Conservation (phyloP, 2,888 invertebrate genomes). For the Cloeon dipterum region DNA sequence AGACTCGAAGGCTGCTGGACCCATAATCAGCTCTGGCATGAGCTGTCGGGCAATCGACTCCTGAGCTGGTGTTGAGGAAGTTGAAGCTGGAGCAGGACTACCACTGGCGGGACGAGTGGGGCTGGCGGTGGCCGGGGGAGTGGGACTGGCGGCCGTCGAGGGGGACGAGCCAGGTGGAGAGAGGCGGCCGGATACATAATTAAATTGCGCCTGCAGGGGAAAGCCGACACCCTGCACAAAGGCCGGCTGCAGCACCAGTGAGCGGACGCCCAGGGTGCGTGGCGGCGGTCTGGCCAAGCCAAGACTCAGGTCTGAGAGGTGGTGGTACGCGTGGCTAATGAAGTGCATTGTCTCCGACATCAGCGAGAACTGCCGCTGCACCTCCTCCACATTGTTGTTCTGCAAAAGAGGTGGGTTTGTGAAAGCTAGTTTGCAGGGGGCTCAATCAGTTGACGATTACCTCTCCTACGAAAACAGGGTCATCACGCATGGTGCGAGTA, state of each 20-base stretch:
- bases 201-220: slow-evolving; percentile 30
- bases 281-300: slow-evolving; percentile 43
- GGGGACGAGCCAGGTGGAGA: slow-evolving; percentile 4
- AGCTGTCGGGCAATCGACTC: slow-evolving; percentile 9
- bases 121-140: slow-evolving; percentile 7
- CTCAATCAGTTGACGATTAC: too few species aligned
- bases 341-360: slow-evolving; percentile 65
- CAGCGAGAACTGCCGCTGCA: slow-evolving; percentile 44
- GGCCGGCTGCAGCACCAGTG: slow-evolving; percentile 45
- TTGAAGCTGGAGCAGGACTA: slow-evolving; percentile 8
- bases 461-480: slow-evolving; percentile 25
- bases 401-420: neutral
- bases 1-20: slow-evolving; percentile 2
- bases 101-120: slow-evolving; percentile 4
- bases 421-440: neutral
- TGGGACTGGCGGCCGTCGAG: slow-evolving; percentile 6
- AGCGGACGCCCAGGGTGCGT: slow-evolving; percentile 41
- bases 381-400: slow-evolving; percentile 19
- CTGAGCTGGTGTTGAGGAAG: slow-evolving; percentile 10
- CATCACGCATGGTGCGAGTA: slow-evolving; percentile 31
- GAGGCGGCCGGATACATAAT: too few species aligned
- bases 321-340: slow-evolving; percentile 72
- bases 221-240: slow-evolving; percentile 39
- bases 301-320: slow-evolving; percentile 64
- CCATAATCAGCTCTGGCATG: slow-evolving; percentile 7